phyloP scores from a whole-genome alignment of 2,797 vertebrate species.

The Sebastes alutus region DNA sequence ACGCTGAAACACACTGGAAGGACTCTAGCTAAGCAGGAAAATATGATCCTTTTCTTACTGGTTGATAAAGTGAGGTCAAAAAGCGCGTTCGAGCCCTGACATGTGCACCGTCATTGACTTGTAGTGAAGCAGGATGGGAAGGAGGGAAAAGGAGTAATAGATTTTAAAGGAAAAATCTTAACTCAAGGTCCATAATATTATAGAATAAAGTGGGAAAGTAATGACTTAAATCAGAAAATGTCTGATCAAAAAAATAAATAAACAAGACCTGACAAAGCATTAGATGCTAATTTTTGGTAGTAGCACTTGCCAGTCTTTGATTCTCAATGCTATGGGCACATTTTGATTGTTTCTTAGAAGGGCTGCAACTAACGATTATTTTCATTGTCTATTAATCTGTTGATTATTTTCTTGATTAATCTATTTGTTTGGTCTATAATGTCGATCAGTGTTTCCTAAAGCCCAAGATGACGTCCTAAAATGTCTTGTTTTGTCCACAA shows the following conservation, averaged over 20 bases:
- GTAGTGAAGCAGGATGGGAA: background rate
- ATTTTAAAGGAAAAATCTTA: background rate
- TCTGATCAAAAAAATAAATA: background rate
- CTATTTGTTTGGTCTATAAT: no score
- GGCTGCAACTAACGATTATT: no score
- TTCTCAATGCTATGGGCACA: no score
- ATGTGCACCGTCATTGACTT: background rate
- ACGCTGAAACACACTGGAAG: slow-evolving; percentile 72
- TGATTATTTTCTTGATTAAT: no score
- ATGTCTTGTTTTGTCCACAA: no score
- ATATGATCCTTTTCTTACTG: slow-evolving; percentile 46
- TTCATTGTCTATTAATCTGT: no score
- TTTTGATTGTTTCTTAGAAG: no score
- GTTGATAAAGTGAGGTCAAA: slow-evolving; percentile 51
- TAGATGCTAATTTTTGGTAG: no score
- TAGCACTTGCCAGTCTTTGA: no score
- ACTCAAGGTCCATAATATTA: background rate
- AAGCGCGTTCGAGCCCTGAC: background rate
- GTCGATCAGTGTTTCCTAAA: no score
- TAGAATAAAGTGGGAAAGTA: background rate
- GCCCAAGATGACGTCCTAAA: no score
- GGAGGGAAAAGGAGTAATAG: background rate
- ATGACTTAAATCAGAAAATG: background rate
- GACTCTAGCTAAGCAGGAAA: slow-evolving; percentile 43
- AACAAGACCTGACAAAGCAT: no score